Evolutionary conservation across 2,113 vertebrate species (phyloP), one percentile per base, ranked within the genome.

Genomic region (Perca fluviatilis): DNA sequence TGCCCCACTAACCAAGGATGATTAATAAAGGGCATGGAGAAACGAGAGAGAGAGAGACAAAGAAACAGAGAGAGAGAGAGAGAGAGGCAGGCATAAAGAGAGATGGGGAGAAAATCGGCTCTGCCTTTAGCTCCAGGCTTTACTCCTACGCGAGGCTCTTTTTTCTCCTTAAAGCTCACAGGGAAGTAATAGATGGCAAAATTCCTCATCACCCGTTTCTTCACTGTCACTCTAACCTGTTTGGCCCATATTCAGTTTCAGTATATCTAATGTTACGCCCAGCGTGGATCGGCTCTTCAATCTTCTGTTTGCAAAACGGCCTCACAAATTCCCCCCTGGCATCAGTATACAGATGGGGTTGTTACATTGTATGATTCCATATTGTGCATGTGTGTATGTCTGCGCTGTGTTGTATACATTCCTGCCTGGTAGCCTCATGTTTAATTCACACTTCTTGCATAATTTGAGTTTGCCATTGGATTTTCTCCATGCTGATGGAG

Each of bases 371-470:
- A 50, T 74, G 81, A 78, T 82, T 89, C 72, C 19, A 23, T 61
- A 74, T 74, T 21, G 65, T 33, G 67, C 68, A 61, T 49, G 67
- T 84, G 77, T 25, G 74, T 74, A 64, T 63, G 74, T 78, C 68
- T 70, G 80, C 81, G n/a, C 69, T 71, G 57, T 86, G 79, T 47
- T 88, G 73, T 83, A 79, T 85, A 89, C 74, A 77, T 88, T 75
- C 73, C 68, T 79, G 73, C 84, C 85, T 50, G 81, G 80, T 71
- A 69, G 81, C 78, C 83, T 95, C 88, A 92, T 95, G 89, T 94
- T 92, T 94, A 90, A 95, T 95, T 95, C 90, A 93, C 86, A 88
- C 76, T 78, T 89, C 80, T 86, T 95, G 77, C 93, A 95, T 95
- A 94, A 95, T 95, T 33, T 93, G 91, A 95, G 86, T 83, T 30